A percentile compares a stretch with the other conserved stretches of the same genome.
Conservation (phyloP, 2,113 vertebrate species). For the Oncorhynchus nerka region DNA sequence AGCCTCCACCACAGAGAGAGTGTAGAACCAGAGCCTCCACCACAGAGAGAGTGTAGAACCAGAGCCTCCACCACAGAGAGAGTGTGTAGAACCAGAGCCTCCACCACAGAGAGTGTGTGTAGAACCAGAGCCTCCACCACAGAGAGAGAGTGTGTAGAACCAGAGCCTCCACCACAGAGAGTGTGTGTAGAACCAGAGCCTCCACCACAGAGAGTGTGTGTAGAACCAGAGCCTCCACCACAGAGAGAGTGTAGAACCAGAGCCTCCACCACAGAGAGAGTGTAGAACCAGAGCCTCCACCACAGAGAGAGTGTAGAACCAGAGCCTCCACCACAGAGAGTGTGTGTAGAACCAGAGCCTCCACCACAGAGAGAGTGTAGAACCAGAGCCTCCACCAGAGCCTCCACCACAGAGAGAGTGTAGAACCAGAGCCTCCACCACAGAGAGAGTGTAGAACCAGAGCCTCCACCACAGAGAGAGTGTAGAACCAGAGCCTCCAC, state of each 20-base stretch:
- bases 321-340: neutral
- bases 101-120: too few relatives aligned
- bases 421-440: neutral
- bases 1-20: neutral
- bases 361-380: neutral
- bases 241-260: neutral
- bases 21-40: neutral
- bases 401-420: neutral
- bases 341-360: too few relatives aligned
- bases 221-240: neutral
- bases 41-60: neutral
- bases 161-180: neutral
- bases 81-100: too few relatives aligned
- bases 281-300: neutral
- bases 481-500: neutral
- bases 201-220: neutral
- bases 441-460: neutral
- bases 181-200: neutral
- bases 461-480: too few relatives aligned
- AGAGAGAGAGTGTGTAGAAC: too few relatives aligned
- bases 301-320: neutral
- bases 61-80: too few relatives aligned
- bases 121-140: slow-evolving; percentile 6
- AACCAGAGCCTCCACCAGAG: neutral
- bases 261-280: neutral